A percentile compares a stretch with the other conserved stretches of the same genome.
phyloP scores from a whole-genome alignment of 2,888 invertebrate species.

The Rhingia rostrata region DNA sequence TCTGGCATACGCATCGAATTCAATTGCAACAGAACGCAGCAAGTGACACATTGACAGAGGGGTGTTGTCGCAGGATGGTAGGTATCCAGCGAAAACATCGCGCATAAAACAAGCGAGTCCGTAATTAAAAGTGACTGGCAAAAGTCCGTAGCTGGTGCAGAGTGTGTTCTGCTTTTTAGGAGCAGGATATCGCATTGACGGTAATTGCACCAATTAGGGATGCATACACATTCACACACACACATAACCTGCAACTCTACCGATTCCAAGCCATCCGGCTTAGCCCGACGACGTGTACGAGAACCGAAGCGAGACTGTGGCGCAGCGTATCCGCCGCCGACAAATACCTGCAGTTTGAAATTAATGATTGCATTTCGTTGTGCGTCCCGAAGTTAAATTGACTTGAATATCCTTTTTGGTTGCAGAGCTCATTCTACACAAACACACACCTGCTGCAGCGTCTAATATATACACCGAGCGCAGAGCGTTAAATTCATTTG shows the following conservation, averaged over 20 bases:
- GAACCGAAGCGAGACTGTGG: slow-evolving; percentile 40
- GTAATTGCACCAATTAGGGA: slow-evolving; percentile 72
- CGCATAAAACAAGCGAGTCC: slow-evolving; percentile 50
- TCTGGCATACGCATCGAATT: slow-evolving; percentile 58
- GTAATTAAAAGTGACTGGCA: slow-evolving; percentile 72
- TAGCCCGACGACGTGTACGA: not conserved
- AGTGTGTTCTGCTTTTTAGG: not conserved
- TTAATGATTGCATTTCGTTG: slow-evolving; percentile 73
- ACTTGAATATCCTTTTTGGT: slow-evolving; percentile 69
- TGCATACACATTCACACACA: slow-evolving; percentile 15
- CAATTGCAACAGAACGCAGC: slow-evolving; percentile 48
- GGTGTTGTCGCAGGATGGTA: slow-evolving; percentile 25
- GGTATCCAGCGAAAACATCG: slow-evolving; percentile 37
- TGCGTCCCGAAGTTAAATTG: slow-evolving; percentile 68
- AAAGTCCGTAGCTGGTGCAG: slow-evolving; percentile 48
- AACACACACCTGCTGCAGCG: not conserved
- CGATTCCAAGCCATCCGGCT: not conserved
- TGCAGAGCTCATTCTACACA: not conserved
- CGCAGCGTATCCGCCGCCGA: slow-evolving; percentile 48
- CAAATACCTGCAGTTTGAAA: slow-evolving; percentile 73
- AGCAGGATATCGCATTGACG: slow-evolving; percentile 61
- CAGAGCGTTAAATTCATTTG: slow-evolving; percentile 62
- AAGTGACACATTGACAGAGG: slow-evolving; percentile 60
- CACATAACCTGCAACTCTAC: not conserved
- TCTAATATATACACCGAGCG: not conserved